Percentiles rank a stretch among this genome's conserved stretches.
These are phyloP conservation scores for Watsonalla cultraria DNA, from an alignment of 2,888 invertebrate species.

Conservation along the genomic window DNA sequence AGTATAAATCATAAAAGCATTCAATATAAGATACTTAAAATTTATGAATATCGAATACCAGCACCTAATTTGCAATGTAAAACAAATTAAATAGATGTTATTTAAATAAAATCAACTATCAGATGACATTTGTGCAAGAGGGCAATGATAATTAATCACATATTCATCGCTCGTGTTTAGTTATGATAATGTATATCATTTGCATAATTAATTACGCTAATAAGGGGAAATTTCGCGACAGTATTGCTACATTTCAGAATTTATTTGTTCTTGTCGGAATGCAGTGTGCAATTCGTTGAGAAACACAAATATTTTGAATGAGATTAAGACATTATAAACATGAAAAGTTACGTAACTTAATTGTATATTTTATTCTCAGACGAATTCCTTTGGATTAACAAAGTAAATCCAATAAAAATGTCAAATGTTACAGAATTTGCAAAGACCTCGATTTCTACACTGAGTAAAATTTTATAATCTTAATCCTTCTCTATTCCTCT, in stretches of 20 bases:
- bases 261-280: neutral
- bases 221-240: neutral
- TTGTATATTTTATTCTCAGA: neutral
- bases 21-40: no score
- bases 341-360: neutral
- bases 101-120: neutral
- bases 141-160: neutral
- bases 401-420: neutral
- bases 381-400: neutral
- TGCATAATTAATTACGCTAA: conserved; percentile 1
- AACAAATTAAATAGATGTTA: neutral
- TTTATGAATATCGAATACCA: no score
- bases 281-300: conserved; percentile 1
- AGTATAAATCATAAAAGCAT: no score
- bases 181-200: neutral
- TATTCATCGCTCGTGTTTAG: conserved; percentile 1
- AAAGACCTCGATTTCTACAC: neutral
- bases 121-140: neutral
- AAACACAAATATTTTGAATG: neutral
- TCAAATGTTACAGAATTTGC: neutral
- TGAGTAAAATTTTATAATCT: neutral
- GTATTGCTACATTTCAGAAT: neutral
- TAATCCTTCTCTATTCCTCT: neutral
- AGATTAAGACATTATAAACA: neutral
- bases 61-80: neutral